Base-by-base conservation (phyloP, 2,888 invertebrate genomes). In the Onchidella celtica region DNA sequence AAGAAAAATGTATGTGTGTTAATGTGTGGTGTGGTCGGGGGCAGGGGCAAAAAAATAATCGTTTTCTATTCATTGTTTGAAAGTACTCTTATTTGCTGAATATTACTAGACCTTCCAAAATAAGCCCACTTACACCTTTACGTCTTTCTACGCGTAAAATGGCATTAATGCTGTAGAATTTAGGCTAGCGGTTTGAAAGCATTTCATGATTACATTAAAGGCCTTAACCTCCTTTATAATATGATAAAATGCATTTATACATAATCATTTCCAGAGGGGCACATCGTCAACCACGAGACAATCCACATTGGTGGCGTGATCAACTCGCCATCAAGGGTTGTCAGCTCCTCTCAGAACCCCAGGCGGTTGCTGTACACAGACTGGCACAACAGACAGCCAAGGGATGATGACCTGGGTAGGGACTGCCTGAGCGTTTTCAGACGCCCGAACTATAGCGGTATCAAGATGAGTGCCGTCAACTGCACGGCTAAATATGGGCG, bases 21-120 rank as follows among this genome's bases (percentile, higher is more conserved):
- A 47, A 55, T 72, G 72, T 72, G 72, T 55, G 72, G 40, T 29
- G 40, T 40, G 14, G 47, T 72, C 47, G 34, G 72, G 34, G 72
- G 21, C 27, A 27, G 72, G 24, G 57, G 47, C 47, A 17, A 47
- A 11, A 17, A 47, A 17, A 17, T 11, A 9, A 17, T 47, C 47
- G 47, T 47, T 6, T 11, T 17, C 47, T 47, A 11, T 6, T 47
- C 17, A 11, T 47, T 17, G 9, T 47, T 47, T 47, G 17, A 11
- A 9, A 11, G 47, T 6, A 47, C 17, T 47, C 47, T 11, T 17
- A 47, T 47, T 47, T 11, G 47, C n/a, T n/a, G n/a, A n/a, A n/a
- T n/a, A n/a, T n/a, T n/a, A n/a, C n/a, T n/a, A n/a, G n/a, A n/a
- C n/a, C n/a, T n/a, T n/a, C n/a, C n/a, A n/a, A n/a, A n/a, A n/a